Percentiles rank a stretch among this genome's conserved stretches.
Evolutionary conservation across 1,140 invertebrate genomes (phyloP).

Genomic region (Drosophila eugracilis): DNA sequence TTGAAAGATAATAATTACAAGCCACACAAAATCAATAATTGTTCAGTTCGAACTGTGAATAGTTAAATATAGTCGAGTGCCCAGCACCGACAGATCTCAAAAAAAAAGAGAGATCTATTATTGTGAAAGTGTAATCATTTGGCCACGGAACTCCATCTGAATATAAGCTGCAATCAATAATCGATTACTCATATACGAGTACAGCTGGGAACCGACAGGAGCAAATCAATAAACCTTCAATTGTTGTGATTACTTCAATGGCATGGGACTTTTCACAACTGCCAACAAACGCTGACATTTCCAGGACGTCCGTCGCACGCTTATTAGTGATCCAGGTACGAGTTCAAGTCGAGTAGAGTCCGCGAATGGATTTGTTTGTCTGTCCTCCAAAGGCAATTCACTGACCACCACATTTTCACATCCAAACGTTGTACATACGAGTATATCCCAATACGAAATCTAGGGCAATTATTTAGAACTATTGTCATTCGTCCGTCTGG

Average conservation of each 20-base stretch:
- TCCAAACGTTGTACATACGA: neutral
- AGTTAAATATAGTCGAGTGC: neutral
- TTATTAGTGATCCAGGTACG: slow-evolving; percentile 48
- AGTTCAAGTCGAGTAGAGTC: too few relatives aligned
- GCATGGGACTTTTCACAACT: slow-evolving; percentile 81
- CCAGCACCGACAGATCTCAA: neutral
- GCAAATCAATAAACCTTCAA: slow-evolving; percentile 77
- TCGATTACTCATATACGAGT: slow-evolving; percentile 58
- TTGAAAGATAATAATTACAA: slow-evolving; percentile 31
- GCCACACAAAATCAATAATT: slow-evolving; percentile 37
- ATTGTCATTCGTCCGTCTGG: slow-evolving; percentile 32
- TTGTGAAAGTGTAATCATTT: neutral
- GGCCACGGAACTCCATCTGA: slow-evolving; percentile 13
- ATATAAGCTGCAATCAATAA: slow-evolving; percentile 58
- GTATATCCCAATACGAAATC: slow-evolving; percentile 24
- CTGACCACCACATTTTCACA: slow-evolving; percentile 2
- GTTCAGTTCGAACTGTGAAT: neutral
- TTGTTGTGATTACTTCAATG: slow-evolving; percentile 74
- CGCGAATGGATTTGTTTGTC: slow-evolving; percentile 43
- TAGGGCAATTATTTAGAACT: slow-evolving; percentile 42
- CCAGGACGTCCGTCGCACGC: slow-evolving; percentile 37
- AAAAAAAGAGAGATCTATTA: neutral
- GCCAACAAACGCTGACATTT: slow-evolving; percentile 52
- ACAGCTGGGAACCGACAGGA: slow-evolving; percentile 20
- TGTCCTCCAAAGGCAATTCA: neutral